Evolutionary conservation across 2,113 vertebrate genomes (phyloP).

Genomic region (Grammomys dolichurus): DNA sequence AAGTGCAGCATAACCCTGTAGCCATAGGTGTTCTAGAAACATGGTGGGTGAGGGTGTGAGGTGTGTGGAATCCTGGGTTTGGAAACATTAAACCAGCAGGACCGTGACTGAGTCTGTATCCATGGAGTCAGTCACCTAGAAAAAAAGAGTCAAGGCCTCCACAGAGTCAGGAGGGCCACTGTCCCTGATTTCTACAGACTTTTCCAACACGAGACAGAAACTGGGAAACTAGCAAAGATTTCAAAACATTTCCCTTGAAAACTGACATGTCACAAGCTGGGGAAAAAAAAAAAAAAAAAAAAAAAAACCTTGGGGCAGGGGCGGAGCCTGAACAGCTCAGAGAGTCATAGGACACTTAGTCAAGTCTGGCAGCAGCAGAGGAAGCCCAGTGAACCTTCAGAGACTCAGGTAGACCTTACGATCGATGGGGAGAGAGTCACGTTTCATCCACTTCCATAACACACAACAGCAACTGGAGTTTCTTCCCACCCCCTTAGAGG

Average conservation of each 20-base stretch:
- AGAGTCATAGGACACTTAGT: too few relatives aligned
- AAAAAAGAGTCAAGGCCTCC: neutral
- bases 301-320: neutral
- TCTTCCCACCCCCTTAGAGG: neutral
- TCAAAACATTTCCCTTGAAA: neutral
- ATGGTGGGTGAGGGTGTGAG: rapidly evolving
- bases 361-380: neutral
- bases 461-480: neutral
- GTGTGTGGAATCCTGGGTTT: neutral
- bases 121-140: neutral
- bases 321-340: neutral
- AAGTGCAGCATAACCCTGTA: rapidly evolving
- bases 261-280: neutral
- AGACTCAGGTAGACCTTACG: neutral
- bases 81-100: neutral
- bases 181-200: neutral
- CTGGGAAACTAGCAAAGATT: neutral
- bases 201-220: neutral
- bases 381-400: neutral
- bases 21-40: neutral
- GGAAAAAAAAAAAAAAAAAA: neutral
- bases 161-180: neutral
- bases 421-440: neutral
- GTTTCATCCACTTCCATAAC: too few relatives aligned
- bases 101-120: neutral